Base-by-base conservation (phyloP, 1,140 invertebrate genomes). In the Leptopilina boulardi region DNA sequence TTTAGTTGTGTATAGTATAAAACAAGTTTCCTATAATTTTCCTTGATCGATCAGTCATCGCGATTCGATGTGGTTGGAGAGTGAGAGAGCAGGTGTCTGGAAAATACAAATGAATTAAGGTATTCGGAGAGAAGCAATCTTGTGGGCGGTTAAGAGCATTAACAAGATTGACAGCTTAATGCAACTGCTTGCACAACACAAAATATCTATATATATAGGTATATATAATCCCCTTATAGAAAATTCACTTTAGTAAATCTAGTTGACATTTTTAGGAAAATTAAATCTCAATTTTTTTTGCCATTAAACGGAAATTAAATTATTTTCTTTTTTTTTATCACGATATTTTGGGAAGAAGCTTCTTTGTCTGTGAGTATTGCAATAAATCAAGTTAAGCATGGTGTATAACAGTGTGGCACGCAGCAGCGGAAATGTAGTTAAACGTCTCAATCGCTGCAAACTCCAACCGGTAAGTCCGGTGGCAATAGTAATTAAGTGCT, bases 401-500 rank as follows among this genome's bases (percentile, higher is more conserved):
- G 23, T 30, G 23, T 66, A 30, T 66, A 66, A 84, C 79, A 82
- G 78, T 84, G 78, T 84, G 71, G 51, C 71, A 70, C 47, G 71
- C 66, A 47, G 71, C 66, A 47, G 70, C 82, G 84, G 86, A 85
- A 87, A 87, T 84, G 87, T 81, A 82, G 82, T 83, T 84, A 82
- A 86, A 83, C 79, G 82, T 85, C 80, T 87, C 84, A 82, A 87
- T 87, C 86, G 83, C 84, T 75, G 78, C 73, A 70, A 70, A 74
- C 59, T 51, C 59, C 70, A 75, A 71, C 77, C 78, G 70, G 75
- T 76, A 81, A 80, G 84, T 87, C 85, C 85, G 82, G 85, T 82
- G 82, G 85, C 86, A 86, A 86, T 87, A 86, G 84, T 88, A 87
- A 88, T 88, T 87, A 88, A 88, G 86, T 85, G 78, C 79, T 80